phyloP scores from a whole-genome alignment of 92 coral and sea anemone species.

The Diadumene lineata region DNA sequence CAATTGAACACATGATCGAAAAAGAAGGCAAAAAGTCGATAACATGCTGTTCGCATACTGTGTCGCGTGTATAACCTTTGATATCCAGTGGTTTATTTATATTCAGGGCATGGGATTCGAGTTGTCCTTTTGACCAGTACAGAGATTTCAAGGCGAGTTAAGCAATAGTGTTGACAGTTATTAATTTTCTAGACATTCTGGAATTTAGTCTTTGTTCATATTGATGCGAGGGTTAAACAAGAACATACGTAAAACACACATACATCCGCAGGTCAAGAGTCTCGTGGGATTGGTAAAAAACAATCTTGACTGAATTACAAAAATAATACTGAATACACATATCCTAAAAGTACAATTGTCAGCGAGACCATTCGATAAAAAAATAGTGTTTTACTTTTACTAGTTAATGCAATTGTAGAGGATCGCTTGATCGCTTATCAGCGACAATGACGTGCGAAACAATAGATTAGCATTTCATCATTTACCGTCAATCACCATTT shows the following conservation, averaged over 20 bases:
- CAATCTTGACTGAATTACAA: background rate
- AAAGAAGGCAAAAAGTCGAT: background rate
- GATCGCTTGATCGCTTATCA: background rate
- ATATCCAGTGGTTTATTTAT: conserved; percentile 1
- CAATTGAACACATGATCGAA: background rate
- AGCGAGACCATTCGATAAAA: no score
- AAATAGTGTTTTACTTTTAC: background rate
- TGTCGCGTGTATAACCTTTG: background rate
- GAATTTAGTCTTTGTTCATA: conserved; percentile 26
- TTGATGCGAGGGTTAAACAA: conserved; percentile 4
- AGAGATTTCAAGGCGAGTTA: conserved; percentile 6
- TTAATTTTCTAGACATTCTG: conserved; percentile 31
- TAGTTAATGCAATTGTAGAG: no score
- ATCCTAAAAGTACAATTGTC: background rate
- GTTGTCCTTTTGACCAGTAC: conserved; percentile 20
- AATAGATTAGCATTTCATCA: background rate
- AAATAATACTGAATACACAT: background rate
- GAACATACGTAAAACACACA: conserved; percentile 16
- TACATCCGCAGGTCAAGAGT: conserved; percentile 4
- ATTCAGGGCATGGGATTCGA: conserved; percentile 5
- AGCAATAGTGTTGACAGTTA: conserved; percentile 32
- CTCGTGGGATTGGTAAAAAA: background rate
- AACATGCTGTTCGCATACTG: background rate
- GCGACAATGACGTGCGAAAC: background rate
- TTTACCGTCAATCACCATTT: background rate